phyloP scores from a whole-genome alignment of 2,888 invertebrate species.

The Phaonia tiefii region DNA sequence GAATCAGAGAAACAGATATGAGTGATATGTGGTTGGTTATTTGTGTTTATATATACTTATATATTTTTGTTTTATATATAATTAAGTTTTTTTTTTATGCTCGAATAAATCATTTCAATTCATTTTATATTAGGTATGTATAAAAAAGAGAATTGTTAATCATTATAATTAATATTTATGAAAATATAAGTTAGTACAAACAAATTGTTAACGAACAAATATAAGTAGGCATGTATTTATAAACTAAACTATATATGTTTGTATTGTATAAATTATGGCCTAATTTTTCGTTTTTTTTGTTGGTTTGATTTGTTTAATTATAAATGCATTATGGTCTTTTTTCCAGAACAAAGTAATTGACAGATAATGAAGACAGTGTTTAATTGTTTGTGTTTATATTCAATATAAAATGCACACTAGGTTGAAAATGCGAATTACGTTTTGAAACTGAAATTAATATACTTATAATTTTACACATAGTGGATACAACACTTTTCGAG shows the following conservation, averaged over 20 bases:
- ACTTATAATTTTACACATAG: too few relatives aligned
- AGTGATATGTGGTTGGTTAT: constrained; percentile 50
- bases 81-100: constrained; percentile 41
- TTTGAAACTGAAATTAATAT: too few relatives aligned
- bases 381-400: background rate
- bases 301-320: constrained; percentile 11
- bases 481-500: too few relatives aligned
- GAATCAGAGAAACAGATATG: background rate
- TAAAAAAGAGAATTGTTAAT: background rate
- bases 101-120: too few relatives aligned
- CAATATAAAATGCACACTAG: constrained; percentile 6
- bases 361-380: constrained; percentile 17
- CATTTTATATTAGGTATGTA: constrained; percentile 45
- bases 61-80: constrained; percentile 34
- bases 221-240: background rate
- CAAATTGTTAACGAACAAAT: background rate
- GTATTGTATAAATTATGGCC: constrained; percentile 32
- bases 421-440: background rate
- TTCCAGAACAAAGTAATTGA: constrained; percentile 24
- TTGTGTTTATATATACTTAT: constrained; percentile 35
- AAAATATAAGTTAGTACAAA: background rate
- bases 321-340: constrained; percentile 50
- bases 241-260: constrained; percentile 21
- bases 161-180: background rate
- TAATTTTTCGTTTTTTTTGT: constrained; percentile 21